Evolutionary conservation across 1,140 invertebrate species (phyloP).

Genomic region (Tyrophagus putrescentiae): DNA sequence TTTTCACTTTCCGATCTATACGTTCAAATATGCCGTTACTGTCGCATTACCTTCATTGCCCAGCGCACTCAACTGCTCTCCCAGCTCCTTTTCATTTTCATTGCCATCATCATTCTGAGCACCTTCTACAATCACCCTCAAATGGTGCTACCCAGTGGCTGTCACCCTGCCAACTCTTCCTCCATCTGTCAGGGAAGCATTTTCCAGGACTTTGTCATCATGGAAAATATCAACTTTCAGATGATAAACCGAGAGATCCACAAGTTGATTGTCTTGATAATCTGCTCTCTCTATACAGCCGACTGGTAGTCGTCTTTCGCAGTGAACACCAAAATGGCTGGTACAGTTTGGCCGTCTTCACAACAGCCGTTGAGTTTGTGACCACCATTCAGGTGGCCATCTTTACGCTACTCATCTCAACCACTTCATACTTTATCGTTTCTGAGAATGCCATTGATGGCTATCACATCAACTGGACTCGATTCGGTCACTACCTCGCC

Average conservation of each 20-base stretch:
- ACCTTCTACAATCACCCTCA: background rate
- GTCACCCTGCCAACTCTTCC: too few relatives aligned
- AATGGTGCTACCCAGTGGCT: background rate
- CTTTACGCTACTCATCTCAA: background rate
- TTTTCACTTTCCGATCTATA: background rate
- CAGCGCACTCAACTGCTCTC: too few relatives aligned
- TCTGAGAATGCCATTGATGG: background rate
- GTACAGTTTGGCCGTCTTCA: conserved; percentile 13
- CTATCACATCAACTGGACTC: background rate
- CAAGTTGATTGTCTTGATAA: background rate
- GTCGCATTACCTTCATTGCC: too few relatives aligned
- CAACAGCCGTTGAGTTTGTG: background rate
- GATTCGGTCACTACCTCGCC: background rate
- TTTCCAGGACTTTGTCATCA: too few relatives aligned
- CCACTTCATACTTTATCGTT: background rate
- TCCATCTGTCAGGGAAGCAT: too few relatives aligned
- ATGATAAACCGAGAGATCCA: background rate
- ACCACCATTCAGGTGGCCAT: background rate
- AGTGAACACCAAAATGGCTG: conserved; percentile 9
- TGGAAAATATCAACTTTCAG: too few relatives aligned
- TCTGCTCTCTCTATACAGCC: background rate
- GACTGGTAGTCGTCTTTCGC: background rate
- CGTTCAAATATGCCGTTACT: background rate
- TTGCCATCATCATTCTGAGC: background rate
- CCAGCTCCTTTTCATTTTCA: background rate